Evolutionary conservation across 2,888 invertebrate genomes (phyloP), one percentile per base, ranked within the genome.

Genomic region (Scrobipalpa costella): DNA sequence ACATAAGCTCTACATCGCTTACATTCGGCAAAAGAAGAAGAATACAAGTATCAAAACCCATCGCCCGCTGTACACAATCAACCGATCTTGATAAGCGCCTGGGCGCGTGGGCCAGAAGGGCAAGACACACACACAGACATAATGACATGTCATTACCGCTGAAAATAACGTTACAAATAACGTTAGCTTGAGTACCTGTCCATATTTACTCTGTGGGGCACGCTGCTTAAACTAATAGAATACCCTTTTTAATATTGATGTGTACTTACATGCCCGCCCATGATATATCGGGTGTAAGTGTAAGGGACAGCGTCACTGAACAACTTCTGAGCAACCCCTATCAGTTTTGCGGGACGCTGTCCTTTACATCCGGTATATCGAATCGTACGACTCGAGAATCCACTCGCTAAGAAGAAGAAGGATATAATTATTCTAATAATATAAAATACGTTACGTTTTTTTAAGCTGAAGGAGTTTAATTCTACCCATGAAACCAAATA

Each of bases 61-160:
- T 21, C 50, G 13, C 13, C 21, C 50, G 0, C 19, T 21, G 0
- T 27, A 52, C 50, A 52, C 50, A 52, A 52, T 11, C 13, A 52
- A 52, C 11, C 50, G 50, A 52, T 52, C 50, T 52, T 52, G 50
- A 52, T 52, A 52, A 52, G 49, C 19, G 21, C 15, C 0, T 8
- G 49, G 50, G 50, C 50, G 50, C 50, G 19, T 52, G 50, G 27
- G 11, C 50, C 21, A 52, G 15, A 13, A 13, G 40, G 40, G 40
- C 40, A 9, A 40, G 40, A 50, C 50, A 13, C 21, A 52, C 50
- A 50, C 50, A 50, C 50, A 13, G 19, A 44, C 44, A 15, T 27
- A 52, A 52, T 52, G 19, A 52, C 21, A 52, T 52, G 21, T 19
- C 21, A 52, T 52, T 52, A 52, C 19, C 7, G 50, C 44, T 27